Base-by-base conservation (phyloP, 2,113 vertebrate species). In the Procavia capensis region DNA sequence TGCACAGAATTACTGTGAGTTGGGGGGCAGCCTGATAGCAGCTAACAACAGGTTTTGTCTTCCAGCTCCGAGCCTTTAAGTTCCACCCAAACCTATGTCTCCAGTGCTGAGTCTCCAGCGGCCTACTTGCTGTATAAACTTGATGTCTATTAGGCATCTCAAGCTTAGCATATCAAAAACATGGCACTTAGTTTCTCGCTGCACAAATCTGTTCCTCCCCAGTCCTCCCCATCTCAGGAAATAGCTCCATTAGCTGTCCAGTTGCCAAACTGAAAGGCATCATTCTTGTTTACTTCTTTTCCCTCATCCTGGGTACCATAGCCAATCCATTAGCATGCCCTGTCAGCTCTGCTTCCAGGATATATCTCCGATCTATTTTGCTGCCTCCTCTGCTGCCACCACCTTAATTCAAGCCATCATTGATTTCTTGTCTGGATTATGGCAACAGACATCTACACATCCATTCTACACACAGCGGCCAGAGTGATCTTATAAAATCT, bases 341-440 rank as follows among this genome's bases (percentile, higher is more conserved):
- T 59, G 75, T 86, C 50, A 86, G 75, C 94, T 85, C 57, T 1
- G 8, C 43, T 89, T 83, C 91, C 79, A 74, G 74, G 88, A 59
- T 85, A 5, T 16, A 41, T 94, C 93, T 90, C 66, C 72, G 63
- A 2, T 81, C 78, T 72, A n/a, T 29, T 93, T 81, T 47, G 61
- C 85, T 95, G 47, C 78, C 47, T 94, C 63, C 82, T 92, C 88
- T 47, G 74, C 91, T 85, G 83, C 88, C 85, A 74, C 76, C n/a
- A 79, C 43, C 70, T 93, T 93, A 89, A 95, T 94, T 96, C 91
- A 89, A 87, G 43, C 75, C 87, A 41, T 89, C 91, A 96, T 96
- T 86, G 94, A 97, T 97, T 97, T 97, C 91, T 93, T 96, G 95
- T 96, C 96, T 97, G 41, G 89, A 96, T 94, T 84, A 94, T 83